Conservation (phyloP, 2,797 vertebrate genomes). For the Avahi laniger region DNA sequence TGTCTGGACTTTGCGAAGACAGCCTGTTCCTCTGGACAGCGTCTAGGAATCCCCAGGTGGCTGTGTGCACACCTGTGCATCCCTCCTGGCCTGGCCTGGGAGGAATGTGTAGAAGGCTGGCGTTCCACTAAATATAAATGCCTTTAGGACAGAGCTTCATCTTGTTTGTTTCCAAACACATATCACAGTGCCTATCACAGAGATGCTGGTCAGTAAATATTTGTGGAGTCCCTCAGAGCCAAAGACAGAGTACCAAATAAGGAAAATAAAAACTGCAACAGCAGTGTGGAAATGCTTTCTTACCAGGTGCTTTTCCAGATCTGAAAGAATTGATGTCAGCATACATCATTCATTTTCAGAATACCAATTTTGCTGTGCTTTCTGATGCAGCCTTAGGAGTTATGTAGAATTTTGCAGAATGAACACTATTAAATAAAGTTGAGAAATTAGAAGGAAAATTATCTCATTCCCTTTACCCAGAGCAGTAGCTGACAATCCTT, state of each 20-base stretch:
- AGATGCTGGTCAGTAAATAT: not conserved
- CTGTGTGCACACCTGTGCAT: no score
- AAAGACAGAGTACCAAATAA: not conserved
- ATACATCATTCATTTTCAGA: not conserved
- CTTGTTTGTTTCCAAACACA: not conserved
- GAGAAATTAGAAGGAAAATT: not conserved
- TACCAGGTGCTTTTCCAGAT: not conserved
- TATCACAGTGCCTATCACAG: not conserved
- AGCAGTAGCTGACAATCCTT: not conserved
- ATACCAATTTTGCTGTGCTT: not conserved
- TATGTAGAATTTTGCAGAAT: not conserved
- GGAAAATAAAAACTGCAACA: not conserved
- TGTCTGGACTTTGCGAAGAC: not conserved
- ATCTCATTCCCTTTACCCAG: not conserved
- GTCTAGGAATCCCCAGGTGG: rapidly evolving
- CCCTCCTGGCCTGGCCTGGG: not conserved
- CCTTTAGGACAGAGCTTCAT: not conserved
- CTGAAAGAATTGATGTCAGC: not conserved
- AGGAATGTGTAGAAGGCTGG: not conserved
- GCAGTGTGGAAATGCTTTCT: not conserved
- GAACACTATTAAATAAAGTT: not conserved
- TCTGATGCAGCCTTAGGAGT: not conserved
- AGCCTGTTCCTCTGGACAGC: rapidly evolving
- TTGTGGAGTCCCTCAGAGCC: not conserved
- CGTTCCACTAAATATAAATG: not conserved